Base-by-base conservation (phyloP, 2,113 vertebrate genomes). In the Ginglymostoma cirratum region DNA sequence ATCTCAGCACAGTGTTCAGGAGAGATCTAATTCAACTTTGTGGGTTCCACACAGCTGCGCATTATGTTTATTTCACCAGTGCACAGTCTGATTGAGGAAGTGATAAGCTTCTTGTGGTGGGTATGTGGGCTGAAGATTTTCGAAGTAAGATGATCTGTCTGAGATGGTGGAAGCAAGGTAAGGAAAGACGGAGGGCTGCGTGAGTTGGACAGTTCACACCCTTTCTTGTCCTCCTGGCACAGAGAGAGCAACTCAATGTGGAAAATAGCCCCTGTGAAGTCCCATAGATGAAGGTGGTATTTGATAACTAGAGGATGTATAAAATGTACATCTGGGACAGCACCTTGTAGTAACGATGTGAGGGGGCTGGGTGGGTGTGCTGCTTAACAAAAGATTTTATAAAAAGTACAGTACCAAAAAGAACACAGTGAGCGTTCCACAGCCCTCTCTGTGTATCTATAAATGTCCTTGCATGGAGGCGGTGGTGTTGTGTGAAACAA, bases 21-120 rank as follows among this genome's bases (percentile, higher is more conserved):
- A 72, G 38, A 52, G 94, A 17, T 76, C 42, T 95, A 12, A 70
- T 70, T 72, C 24, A 48, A 52, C 67, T 52, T 52, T 72, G 67
- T 95, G 94, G 94, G 45, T 95, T 95, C 12, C 14, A 95, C 27
- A 10, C 38, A 95, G 67, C 45, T 95, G 94, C 69, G 30, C 42
- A 30, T 66, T 66, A 93, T 66, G 61, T 3, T 21, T 93, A n/a
- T 67, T 65, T 76, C 55, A 93, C 17, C n/a, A 72, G 3, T 76
- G 94, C 94, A 52, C 69, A 34, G 24, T 27, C 69, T 72, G 67
- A 95, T 95, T 45, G 45, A 72, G 94, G 94, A 76, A 72, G 27
- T 95, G 94, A 95, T 95, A 95, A 95, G 42, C 3, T 72, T 72
- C 24, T 95, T 72, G 94, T 27, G 67, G 94, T 72, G 24, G 42